Evolutionary conservation across 2,888 invertebrate species (phyloP).

Genomic region (Atherix ibis): DNA sequence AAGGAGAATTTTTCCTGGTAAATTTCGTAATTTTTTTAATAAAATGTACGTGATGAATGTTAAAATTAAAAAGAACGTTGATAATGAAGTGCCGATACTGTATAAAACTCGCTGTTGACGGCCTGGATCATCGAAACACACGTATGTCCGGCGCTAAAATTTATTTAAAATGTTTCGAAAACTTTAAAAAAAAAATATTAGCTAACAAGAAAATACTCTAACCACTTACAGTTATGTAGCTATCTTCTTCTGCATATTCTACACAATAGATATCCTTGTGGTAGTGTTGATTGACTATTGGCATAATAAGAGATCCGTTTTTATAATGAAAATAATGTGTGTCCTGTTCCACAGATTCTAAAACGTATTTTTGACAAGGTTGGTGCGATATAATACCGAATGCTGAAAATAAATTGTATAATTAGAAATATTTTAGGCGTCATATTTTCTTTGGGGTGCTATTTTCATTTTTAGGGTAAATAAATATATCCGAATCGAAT

Average conservation of each 20-base stretch:
- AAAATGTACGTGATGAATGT: no score
- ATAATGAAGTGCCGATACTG: no score
- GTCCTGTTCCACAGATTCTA: conserved; percentile 21
- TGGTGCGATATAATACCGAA: conserved; percentile 23
- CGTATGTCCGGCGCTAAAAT: no score
- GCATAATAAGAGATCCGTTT: conserved; percentile 23
- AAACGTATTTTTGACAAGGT: conserved; percentile 23
- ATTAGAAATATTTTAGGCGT: neutral
- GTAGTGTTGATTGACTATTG: conserved; percentile 16
- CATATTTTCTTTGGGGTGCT: neutral
- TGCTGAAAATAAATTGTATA: no score
- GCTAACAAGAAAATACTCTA: neutral
- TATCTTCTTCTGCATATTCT: conserved; percentile 18
- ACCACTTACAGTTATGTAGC: conserved; percentile 1
- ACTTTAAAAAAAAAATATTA: neutral
- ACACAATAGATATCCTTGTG: conserved; percentile 25
- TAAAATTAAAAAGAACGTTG: no score
- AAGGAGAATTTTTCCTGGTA: no score
- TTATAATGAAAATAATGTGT: conserved; percentile 20
- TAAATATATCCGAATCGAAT: no score
- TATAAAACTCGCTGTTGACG: no score
- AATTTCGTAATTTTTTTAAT: no score
- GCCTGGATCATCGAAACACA: no score
- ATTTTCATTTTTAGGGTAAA: neutral
- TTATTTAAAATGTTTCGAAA: conserved; percentile 1